phyloP scores from a whole-genome alignment of 2,113 vertebrate genomes.

The Grantiella picta region DNA sequence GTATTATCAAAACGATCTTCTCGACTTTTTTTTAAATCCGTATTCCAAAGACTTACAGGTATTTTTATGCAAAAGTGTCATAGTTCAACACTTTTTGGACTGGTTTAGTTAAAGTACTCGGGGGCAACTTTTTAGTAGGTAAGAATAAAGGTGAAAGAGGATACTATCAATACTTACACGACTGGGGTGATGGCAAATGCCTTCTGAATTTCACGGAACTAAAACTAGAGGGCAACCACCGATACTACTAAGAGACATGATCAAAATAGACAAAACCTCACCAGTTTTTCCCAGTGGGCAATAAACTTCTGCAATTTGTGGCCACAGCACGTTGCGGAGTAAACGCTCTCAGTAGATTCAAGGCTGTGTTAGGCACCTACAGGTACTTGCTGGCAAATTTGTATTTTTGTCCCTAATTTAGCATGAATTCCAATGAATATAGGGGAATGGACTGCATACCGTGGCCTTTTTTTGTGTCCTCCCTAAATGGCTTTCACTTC shows the following conservation, averaged over 20 bases:
- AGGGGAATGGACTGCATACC: neutral
- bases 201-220: neutral
- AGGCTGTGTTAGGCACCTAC: neutral
- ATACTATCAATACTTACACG: neutral
- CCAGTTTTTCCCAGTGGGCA: neutral
- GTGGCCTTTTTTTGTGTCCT: accelerated
- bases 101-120: neutral
- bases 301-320: neutral
- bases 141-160: neutral
- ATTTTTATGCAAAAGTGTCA: neutral
- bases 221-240: neutral
- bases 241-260: neutral
- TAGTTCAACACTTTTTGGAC: neutral
- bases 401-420: neutral
- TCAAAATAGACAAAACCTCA: neutral
- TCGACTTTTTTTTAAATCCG: neutral
- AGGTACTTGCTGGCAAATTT: accelerated
- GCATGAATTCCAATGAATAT: neutral
- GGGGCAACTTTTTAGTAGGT: neutral
- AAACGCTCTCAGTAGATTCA: neutral
- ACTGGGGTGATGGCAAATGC: neutral
- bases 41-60: neutral
- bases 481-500: neutral
- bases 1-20: neutral
- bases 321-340: neutral